Evolutionary conservation across 2,797 vertebrate genomes (phyloP), one percentile per base, ranked within the genome.

Genomic region (Rhinatrema bivittatum): DNA sequence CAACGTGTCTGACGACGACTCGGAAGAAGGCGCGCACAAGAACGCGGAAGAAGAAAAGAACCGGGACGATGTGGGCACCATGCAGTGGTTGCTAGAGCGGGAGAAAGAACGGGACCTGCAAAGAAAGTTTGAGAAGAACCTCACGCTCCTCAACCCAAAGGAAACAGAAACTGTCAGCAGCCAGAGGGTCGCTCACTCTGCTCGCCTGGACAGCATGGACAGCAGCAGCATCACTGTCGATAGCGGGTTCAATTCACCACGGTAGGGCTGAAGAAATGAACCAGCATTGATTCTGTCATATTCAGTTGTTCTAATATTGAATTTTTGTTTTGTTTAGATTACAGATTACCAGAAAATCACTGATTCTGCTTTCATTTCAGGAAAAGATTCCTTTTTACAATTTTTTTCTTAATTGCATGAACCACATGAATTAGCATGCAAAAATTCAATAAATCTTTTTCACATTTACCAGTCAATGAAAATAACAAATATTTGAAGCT

Each of bases 241-340:
- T 81, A 99, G 96, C 76, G 94, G 96, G 73, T 99, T 98, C 87
- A 99, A 98, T 81, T 99, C 96, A 36, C 96, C 96, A 87, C 87
- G 96, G 95, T 99, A 88, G 89, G 90, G 68, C 30, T 39, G 32
- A 56, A 54, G 47, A 39, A 29, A 59, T 68, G 43, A 41, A 53
- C 64, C 64, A 62, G n/a, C n/a, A n/a, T n/a, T n/a, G n/a, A n/a
- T n/a, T n/a, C n/a, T n/a, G n/a, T n/a, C n/a, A n/a, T n/a, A n/a
- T n/a, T n/a, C n/a, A n/a, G n/a, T 42, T 31, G 16, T 44, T 47
- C 27, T 2, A 0, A 5, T 26, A 33, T 19, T 14, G 35, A 22
- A 8, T 32, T 27, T 15, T 17, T 3, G 37, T 7, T 21, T 30
- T 49, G 16, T 42, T 31, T 50, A n/a, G n/a, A n/a, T n/a, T n/a